Base-by-base conservation (phyloP, 2,113 vertebrate species). In the Balaeniceps rex region DNA sequence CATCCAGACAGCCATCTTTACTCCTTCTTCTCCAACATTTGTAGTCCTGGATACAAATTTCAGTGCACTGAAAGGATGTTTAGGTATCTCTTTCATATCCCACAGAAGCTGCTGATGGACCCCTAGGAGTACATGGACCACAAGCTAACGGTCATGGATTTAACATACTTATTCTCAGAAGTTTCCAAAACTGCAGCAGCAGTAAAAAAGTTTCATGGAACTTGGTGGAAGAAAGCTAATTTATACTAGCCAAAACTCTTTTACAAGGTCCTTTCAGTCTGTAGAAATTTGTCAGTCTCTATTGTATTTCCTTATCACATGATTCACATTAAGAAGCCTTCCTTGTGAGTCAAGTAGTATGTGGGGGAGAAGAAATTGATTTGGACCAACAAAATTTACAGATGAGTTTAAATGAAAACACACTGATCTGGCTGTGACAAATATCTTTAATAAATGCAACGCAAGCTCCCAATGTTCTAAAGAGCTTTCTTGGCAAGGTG, bases 401-500 rank as follows among this genome's bases (percentile, higher is more conserved):
- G 87, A 77, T 47, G 31, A 66, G 71, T 70, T 71, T 87, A 90
- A 90, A 66, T 24, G 47, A 46, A 96, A 94, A 90, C 87, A 87
- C 12, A 15, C 78, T 46, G 46, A 64, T 68, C 68, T 8, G 0
- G 46, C 65, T 71, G 63, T 68, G 92, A 89, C 90, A 86, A 96
- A 92, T 87, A 88, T 74, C 93, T 94, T 82, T 78, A 94, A 84
- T 81, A 75, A 96, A 63, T 36, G 72, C 84, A 87, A 15, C 4
- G 7, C 81, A 57, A 64, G 74, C 69, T 91, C 57, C 47, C 69
- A 36, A 6, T 58, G 54, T 78, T 92, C 88, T 77, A 92, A 93
- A 97, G 68, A 96, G 96, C 85, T 93, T 97, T 96, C 93, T 94
- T 97, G 96, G 96, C 96, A 97, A 85, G 66, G 84, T 64, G n/a